Base-by-base conservation (phyloP, 2,888 invertebrate genomes). In the Aphidius colemani region DNA sequence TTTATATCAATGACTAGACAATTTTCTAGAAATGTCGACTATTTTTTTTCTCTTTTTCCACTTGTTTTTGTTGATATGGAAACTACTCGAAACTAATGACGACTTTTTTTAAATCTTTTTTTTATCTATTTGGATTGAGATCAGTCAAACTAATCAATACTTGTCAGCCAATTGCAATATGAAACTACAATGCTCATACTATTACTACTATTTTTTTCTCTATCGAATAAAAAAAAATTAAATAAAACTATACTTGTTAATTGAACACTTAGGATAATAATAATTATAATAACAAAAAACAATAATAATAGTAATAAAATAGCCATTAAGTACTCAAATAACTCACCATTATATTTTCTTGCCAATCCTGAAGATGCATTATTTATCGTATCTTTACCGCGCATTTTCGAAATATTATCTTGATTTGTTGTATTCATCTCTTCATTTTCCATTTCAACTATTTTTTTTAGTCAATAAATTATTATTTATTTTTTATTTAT, bases 361-460 rank as follows among this genome's bases (percentile, higher is more conserved):
- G 56, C 64, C 64, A 59, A 64, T 60, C 59, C 65, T 58, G 51
- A 65, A 61, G 65, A 61, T 61, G 65, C 30, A 30, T 30, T 65
- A 67, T 68, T 70, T 63, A 66, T 65, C 66, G 68, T 66, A 45
- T 64, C 65, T 67, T 69, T 67, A 66, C 68, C 69, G 65, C 66
- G 70, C 70, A 70, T 70, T 68, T 70, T 70, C 66, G 55, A 65
- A 59, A 61, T 46, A 44, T 49, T 13, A 48, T 64, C 51, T 50
- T 49, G 13, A 45, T 30, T 44, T 60, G 45, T 30, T 45, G 45
- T 7, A 53, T 45, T 53, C 53, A 60, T 43, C 9, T 30, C 45
- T 43, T 18, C 18, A 60, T 43, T 7, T 44, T 53, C 44, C 60
- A 53, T 60, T n/a, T 53, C 11, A 53, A 30, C 13, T 13, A 13